These are phyloP conservation scores for Tiliqua scincoides DNA, from an alignment of 2,113 vertebrate species.

Conservation along the genomic window DNA sequence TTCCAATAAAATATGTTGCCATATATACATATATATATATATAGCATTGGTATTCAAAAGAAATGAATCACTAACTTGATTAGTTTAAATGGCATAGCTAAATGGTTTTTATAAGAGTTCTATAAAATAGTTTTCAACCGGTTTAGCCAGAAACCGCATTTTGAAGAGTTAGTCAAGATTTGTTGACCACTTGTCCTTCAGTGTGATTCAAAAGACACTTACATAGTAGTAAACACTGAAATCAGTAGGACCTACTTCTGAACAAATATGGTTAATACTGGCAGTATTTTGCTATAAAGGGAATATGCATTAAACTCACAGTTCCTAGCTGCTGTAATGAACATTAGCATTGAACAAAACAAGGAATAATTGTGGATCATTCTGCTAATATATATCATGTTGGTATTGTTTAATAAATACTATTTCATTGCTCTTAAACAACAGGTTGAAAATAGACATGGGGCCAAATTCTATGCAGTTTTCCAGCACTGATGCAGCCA, in stretches of 20 bases:
- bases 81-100: background rate
- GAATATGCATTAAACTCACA: background rate
- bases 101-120: background rate
- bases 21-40: background rate
- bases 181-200: background rate
- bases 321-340: accelerated
- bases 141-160: background rate
- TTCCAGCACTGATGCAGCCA: too few species aligned
- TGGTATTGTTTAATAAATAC: background rate
- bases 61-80: background rate
- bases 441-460: background rate
- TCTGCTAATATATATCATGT: background rate
- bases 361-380: background rate
- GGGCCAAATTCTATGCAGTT: too few species aligned
- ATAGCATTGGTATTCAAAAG: background rate
- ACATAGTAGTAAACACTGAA: background rate
- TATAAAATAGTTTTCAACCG: background rate
- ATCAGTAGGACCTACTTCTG: background rate
- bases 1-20: background rate
- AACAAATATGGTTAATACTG: background rate
- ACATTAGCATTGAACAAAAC: background rate
- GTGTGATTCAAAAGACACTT: background rate
- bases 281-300: background rate
- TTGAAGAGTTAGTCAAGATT: background rate
- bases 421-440: background rate